These are phyloP conservation scores for Nomada ruficornis DNA, from an alignment of 2,888 invertebrate species.

Conservation along the genomic window DNA sequence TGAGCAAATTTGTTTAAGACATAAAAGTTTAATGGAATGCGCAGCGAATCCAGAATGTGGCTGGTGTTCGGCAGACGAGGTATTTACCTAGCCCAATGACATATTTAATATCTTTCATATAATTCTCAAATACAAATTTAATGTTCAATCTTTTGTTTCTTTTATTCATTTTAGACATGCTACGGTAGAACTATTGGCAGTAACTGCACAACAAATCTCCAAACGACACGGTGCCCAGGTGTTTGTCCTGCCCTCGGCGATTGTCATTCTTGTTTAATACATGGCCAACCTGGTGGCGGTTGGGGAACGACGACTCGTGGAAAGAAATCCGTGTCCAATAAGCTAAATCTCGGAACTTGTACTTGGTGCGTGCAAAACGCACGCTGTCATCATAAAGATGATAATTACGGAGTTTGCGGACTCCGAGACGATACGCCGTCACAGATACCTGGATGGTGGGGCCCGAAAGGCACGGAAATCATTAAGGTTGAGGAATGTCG, in stretches of 20 bases:
- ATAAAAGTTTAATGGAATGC: conserved; percentile 91
- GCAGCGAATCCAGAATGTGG: conserved; percentile 97
- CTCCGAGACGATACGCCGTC: conserved; percentile 91
- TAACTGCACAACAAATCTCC: conserved; percentile 95
- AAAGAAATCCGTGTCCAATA: conserved; percentile 89
- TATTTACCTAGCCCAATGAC: conserved; percentile 67
- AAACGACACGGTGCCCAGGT: conserved; percentile 94
- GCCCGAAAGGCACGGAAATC: conserved; percentile 91
- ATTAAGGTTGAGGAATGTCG: conserved; percentile 91
- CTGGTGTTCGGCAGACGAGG: conserved; percentile 94
- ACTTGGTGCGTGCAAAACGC: conserved; percentile 98
- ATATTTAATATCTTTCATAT: not conserved
- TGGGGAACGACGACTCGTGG: conserved; percentile 82
- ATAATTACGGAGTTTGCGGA: conserved; percentile 93
- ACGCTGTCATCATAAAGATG: conserved; percentile 94
- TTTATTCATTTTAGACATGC: conserved; percentile 84
- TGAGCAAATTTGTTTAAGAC: conserved; percentile 91
- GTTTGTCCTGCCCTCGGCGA: conserved; percentile 95
- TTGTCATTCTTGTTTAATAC: conserved; percentile 95
- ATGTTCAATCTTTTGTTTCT: not conserved
- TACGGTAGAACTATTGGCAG: conserved; percentile 94
- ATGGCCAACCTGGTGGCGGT: conserved; percentile 87
- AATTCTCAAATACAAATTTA: not conserved
- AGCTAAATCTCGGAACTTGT: conserved; percentile 92
- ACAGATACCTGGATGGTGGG: conserved; percentile 96